Evolutionary conservation across 2,888 invertebrate genomes (phyloP).

Genomic region (Ceraclea dissimilis): DNA sequence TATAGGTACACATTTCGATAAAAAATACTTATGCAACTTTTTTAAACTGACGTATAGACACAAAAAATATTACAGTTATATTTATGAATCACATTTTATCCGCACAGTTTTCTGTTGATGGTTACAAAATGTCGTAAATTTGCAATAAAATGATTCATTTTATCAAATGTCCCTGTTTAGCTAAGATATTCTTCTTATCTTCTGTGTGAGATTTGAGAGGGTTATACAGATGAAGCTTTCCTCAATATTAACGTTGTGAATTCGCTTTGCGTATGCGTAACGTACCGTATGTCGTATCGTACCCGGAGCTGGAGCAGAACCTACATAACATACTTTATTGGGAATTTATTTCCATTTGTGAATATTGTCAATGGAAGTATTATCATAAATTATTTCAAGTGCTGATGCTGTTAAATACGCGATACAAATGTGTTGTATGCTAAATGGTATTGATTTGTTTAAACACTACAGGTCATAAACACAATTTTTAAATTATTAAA

Average conservation of each 20-base stretch:
- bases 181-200: not conserved
- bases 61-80: too few species aligned
- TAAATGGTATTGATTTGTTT: not conserved
- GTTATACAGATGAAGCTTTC: not conserved
- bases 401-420: not conserved
- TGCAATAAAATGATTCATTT: too few species aligned
- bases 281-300: too few species aligned
- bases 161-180: not conserved
- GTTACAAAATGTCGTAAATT: too few species aligned
- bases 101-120: too few species aligned
- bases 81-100: too few species aligned
- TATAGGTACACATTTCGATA: too few species aligned
- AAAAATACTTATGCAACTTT: too few species aligned
- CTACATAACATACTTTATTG: not conserved
- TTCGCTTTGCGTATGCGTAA: too few species aligned
- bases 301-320: not conserved
- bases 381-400: not conserved
- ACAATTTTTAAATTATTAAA: too few species aligned
- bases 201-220: not conserved
- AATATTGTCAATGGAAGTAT: conserved; percentile 1
- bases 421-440: not conserved
- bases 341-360: not conserved
- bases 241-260: not conserved
- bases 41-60: too few species aligned
- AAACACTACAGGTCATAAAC: too few species aligned